Base-by-base conservation (phyloP, 2,113 vertebrate genomes). In the Turnix velox region DNA sequence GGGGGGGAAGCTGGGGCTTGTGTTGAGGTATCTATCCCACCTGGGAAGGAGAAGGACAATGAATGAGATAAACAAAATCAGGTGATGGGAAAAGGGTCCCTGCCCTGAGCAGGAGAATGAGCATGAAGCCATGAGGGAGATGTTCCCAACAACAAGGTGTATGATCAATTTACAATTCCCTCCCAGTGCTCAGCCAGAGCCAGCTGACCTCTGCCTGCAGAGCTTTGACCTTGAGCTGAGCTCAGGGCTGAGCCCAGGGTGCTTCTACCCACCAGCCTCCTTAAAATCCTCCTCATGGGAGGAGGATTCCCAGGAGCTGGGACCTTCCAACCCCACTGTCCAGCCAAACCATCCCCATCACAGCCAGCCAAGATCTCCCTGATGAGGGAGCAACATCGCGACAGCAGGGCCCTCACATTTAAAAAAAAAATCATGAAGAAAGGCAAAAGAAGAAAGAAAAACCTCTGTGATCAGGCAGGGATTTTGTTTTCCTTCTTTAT, bases 171-270 rank as follows among this genome's bases (percentile, higher is more conserved):
- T 8, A 37, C 1, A 8, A 14, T 49, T 49, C 8, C 48, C 24
- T 24, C 9, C 43, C 6, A 46, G 12, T 1, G 5, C 18, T 54
- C 4, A 6, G 78, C n/a, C 17, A 1, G 0, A 2, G 3, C 15
- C 33, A 66, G 65, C 82, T 20, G 58, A 76, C 81, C 82, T 79
- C 67, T 62, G 68, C 28, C 46, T 23, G 33, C 62, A 4, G 0
- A 77, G 68, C 48, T 80, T 6, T 51, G 84, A 65, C 90, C 90
- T 94, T 91, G 88, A 45, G 77, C 84, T n/a, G 76, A 63, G 80
- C 87, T 75, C 31, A 7, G 0, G 39, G 87, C 74, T 14, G n/a
- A 63, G 62, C 87, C 39, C 12, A 1, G 16, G 13, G 61, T 1
- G 1, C 42, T 86, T 42, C 57, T 1, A 9, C 57, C 81, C 33